phyloP scores from a whole-genome alignment of 2,888 invertebrate genomes.

The Sabellastarte sp. region DNA sequence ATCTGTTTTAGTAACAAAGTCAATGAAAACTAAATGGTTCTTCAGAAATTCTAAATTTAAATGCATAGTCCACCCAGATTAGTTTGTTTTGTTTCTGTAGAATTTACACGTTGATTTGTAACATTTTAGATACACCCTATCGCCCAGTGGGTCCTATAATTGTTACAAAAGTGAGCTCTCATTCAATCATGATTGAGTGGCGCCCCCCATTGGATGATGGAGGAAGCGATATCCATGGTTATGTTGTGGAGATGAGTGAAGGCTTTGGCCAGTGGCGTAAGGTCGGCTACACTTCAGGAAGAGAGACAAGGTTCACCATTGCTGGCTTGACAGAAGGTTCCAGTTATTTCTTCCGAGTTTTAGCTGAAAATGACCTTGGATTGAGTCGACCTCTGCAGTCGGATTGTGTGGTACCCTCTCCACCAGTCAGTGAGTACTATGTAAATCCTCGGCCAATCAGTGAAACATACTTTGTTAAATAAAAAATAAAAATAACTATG shows the following conservation, averaged over 20 bases:
- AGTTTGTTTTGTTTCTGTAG: too few species aligned
- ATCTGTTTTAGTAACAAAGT: too few species aligned
- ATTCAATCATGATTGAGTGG: slow-evolving; percentile 55
- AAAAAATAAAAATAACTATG: too few species aligned
- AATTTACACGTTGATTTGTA: too few species aligned
- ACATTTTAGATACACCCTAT: slow-evolving; percentile 28
- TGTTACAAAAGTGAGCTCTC: slow-evolving; percentile 29
- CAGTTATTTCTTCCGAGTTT: slow-evolving; percentile 54
- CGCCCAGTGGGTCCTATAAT: slow-evolving; percentile 34
- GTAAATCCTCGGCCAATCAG: too few species aligned
- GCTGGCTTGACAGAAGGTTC: slow-evolving; percentile 38
- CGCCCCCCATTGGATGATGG: slow-evolving; percentile 59
- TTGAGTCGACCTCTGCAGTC: slow-evolving; percentile 44
- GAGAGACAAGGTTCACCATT: slow-evolving; percentile 31
- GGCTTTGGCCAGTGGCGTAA: slow-evolving; percentile 27
- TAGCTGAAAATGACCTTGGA: slow-evolving; percentile 50
- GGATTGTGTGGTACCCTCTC: slow-evolving; percentile 53
- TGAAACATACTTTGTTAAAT: too few species aligned
- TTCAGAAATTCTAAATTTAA: too few species aligned
- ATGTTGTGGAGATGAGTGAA: slow-evolving; percentile 44
- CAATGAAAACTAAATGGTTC: too few species aligned
- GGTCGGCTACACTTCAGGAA: slow-evolving; percentile 30
- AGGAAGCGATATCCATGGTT: slow-evolving; percentile 51
- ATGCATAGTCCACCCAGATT: too few species aligned
- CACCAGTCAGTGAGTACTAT: slow-evolving; percentile 37